These are phyloP conservation scores for Montipora cactus DNA, from an alignment of 64 coral and sea anemone species.

Conservation along the genomic window DNA sequence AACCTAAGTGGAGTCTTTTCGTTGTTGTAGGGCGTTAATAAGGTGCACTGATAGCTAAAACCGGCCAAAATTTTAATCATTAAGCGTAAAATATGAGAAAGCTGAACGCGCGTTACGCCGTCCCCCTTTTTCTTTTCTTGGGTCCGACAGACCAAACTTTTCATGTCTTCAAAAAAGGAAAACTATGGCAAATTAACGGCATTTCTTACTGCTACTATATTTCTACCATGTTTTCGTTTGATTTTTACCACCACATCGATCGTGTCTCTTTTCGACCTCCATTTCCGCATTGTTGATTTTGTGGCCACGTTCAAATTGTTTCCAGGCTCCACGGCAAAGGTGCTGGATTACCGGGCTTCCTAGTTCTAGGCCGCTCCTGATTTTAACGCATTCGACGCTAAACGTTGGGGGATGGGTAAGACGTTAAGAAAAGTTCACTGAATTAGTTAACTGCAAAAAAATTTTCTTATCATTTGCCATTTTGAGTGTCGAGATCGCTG, in stretches of 20 bases:
- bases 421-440: background rate
- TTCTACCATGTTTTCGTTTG: background rate
- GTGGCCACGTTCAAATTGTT: background rate
- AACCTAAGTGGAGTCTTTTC: background rate
- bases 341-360: background rate
- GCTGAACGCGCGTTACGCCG: background rate
- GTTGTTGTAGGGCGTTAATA: conserved; percentile 3
- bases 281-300: background rate
- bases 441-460: background rate
- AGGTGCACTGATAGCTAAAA: background rate
- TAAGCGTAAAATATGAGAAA: background rate
- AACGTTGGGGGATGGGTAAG: background rate
- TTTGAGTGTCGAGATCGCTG: conserved; percentile 17
- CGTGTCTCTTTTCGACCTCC: background rate
- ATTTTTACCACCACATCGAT: background rate
- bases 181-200: background rate
- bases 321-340: conserved; percentile 8
- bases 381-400: background rate
- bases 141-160: background rate
- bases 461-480: conserved; percentile 8
- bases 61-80: background rate
- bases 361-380: background rate
- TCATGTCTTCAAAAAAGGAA: background rate
- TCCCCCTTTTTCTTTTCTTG: background rate
- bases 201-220: background rate